Conservation (phyloP, 2,888 invertebrate species). For the Parasteatoda lunata region DNA sequence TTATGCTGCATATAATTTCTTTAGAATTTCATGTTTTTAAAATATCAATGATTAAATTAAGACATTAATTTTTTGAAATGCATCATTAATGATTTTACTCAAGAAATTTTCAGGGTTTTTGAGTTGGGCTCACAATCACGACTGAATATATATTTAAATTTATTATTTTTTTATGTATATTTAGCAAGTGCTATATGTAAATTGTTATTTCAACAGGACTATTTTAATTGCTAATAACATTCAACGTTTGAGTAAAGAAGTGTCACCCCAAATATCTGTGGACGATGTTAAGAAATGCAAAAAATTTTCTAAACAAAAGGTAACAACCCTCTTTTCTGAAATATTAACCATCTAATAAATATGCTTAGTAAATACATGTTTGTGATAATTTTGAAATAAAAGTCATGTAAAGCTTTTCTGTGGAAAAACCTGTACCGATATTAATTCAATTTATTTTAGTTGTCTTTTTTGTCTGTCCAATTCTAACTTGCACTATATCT, state of each 20-base stretch:
- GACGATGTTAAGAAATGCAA: constrained; percentile 94
- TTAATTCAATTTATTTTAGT: neutral
- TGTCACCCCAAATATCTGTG: constrained; percentile 82
- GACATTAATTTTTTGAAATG: no score
- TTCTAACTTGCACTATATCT: no score
- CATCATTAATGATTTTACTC: no score
- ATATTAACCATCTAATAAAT: neutral
- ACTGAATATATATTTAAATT: no score
- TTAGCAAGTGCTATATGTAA: neutral
- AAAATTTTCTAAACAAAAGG: constrained; percentile 78
- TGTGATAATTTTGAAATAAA: neutral
- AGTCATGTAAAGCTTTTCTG: no score
- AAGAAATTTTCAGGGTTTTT: no score
- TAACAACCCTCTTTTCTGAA: constrained; percentile 10
- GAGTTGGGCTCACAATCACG: no score
- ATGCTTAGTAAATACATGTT: neutral
- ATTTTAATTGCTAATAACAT: constrained; percentile 95
- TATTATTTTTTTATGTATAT: neutral
- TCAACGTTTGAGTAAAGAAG: constrained; percentile 90
- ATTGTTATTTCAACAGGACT: constrained; percentile 80
- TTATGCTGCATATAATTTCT: no score
- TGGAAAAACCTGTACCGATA: neutral
- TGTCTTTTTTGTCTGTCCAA: no score
- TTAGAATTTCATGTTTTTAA: no score
- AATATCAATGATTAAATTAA: no score